Base-by-base conservation (phyloP, 2,113 vertebrate species). In the Malurus melanocephalus region DNA sequence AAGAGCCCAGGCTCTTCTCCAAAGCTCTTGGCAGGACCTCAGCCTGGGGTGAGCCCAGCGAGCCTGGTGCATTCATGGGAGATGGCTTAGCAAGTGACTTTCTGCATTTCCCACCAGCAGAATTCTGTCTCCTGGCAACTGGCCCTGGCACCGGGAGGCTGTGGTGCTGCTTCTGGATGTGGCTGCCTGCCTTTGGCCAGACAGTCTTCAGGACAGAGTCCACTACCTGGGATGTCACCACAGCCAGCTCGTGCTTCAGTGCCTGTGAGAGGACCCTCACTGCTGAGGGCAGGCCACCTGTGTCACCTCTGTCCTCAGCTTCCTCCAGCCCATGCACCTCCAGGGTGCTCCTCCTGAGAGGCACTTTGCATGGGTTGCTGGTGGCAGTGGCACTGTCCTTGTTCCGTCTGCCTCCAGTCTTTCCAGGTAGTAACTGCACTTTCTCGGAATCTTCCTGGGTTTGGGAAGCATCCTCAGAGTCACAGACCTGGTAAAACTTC, bases 171-270 rank as follows among this genome's bases (percentile, higher is more conserved):
- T 87, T 95, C 62, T 91, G 67, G 53, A 82, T 91, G 20, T 91
- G 95, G 73, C 94, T 95, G 17, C 96, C 94, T 16, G 95, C 89
- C 57, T 97, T 95, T 26, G 95, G 19, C 85, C 98, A 96, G 62
- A 98, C 66, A 83, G 96, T 98, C 86, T 98, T 97, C 89, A 99
- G 97, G 59, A 98, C 98, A 1, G 96, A 96, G 80, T 99, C 98
- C 74, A 99, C 97, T n/a, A 98, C 98, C 64, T 93, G 97, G 55
- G 96, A 98, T 6, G 98, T 96, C 12, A 97, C 98, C 35, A 90
- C 96, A 8, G 96, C 97, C 82, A 99, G 94, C 95, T 99, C 99
- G 3, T 97, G 96, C 93, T 98, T 99, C 80, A 99, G 94, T 17
- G 96, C 93, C 75, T 98, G 98, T 17, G 98, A 98, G 18, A 98